These are phyloP conservation scores for Delichon dasypus DNA, from an alignment of 2,797 vertebrate species.

Conservation along the genomic window DNA sequence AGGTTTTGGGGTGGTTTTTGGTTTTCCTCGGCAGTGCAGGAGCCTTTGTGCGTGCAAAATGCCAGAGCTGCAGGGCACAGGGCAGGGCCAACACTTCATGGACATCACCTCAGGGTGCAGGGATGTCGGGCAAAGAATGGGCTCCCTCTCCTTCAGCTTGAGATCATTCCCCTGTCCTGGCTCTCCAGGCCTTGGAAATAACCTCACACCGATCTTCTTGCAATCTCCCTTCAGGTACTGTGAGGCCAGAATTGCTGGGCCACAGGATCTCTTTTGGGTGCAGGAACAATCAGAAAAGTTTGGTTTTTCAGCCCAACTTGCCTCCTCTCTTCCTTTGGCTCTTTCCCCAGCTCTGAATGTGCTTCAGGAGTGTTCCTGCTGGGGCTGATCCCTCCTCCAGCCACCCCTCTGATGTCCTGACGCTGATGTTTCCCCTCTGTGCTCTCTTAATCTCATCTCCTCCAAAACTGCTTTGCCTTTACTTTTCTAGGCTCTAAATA, in stretches of 20 bases:
- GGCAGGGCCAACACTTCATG: neutral
- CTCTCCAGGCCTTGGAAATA: neutral
- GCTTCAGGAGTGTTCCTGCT: neutral
- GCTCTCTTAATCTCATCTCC: neutral
- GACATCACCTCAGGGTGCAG: neutral
- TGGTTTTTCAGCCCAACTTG: accelerated
- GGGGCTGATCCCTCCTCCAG: neutral
- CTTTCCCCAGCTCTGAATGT: neutral
- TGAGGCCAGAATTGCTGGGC: neutral
- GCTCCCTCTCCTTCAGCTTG: neutral
- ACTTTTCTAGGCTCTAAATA: neutral
- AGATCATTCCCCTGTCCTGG: neutral
- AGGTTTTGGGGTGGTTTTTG: neutral
- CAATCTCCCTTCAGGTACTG: too few relatives aligned
- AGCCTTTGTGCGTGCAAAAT: neutral
- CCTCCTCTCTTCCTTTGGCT: neutral
- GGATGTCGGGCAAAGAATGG: accelerated
- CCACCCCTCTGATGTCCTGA: neutral
- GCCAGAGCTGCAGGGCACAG: neutral
- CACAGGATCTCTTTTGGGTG: neutral
- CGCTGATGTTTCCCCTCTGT: neutral
- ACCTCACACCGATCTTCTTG: neutral
- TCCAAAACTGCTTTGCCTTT: neutral
- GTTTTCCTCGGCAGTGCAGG: neutral
- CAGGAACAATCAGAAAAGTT: neutral